A percentile compares a stretch with the other conserved stretches of the same genome.
Conservation (phyloP, 2,888 invertebrate species). For the Troilus luridus region DNA sequence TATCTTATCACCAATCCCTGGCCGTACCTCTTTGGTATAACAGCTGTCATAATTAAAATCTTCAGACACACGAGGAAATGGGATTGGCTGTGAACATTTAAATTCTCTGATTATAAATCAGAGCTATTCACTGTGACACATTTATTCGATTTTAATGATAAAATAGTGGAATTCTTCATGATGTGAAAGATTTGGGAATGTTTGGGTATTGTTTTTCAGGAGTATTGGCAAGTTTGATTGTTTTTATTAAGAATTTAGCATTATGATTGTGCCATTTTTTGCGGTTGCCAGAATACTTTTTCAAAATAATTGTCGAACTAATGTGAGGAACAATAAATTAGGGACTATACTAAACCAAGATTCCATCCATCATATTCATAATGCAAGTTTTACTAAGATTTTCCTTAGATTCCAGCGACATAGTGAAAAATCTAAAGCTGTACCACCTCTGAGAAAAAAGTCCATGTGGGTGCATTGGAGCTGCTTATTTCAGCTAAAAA, state of each 20-base stretch:
- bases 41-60: constrained; percentile 26
- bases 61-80: constrained; percentile 31
- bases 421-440: background rate
- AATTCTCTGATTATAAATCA: constrained; percentile 45
- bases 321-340: constrained; percentile 3
- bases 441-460: background rate
- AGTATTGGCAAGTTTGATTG: constrained; percentile 14
- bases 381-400: background rate
- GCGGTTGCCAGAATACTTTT: constrained; percentile 27
- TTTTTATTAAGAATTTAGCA: constrained; percentile 7
- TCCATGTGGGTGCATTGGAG: background rate
- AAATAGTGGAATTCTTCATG: background rate
- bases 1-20: too few relatives aligned
- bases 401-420: background rate
- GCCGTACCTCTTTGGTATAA: background rate
- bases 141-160: background rate
- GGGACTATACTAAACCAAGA: background rate
- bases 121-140: background rate
- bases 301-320: constrained; percentile 47
- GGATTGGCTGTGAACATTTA: constrained; percentile 9
- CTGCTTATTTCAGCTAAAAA: constrained; percentile 63
- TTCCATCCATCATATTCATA: background rate
- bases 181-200: background rate
- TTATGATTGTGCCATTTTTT: constrained; percentile 53
- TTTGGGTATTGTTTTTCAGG: constrained; percentile 20